Evolutionary conservation across 2,888 invertebrate species (phyloP).

Genomic region (Sphinx pinastri): DNA sequence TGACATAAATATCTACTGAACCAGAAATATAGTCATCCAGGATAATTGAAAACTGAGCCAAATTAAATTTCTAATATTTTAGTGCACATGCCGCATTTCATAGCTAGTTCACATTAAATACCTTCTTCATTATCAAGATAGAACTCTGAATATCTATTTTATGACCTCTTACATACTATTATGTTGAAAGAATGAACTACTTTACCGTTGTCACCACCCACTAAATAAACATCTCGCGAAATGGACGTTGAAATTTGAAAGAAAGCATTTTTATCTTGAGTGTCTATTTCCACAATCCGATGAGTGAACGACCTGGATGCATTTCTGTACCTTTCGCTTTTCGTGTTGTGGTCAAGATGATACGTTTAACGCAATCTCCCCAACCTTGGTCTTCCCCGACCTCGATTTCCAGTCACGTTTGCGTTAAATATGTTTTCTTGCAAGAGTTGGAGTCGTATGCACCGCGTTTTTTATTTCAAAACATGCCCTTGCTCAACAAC

Average conservation of each 20-base stretch:
- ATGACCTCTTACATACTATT: background rate
- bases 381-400: conserved; percentile 19
- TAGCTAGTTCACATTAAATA: too few species aligned
- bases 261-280: background rate
- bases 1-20: too few species aligned
- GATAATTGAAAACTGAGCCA: too few species aligned
- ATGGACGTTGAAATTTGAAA: background rate
- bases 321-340: conserved; percentile 12
- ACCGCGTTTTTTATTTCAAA: background rate
- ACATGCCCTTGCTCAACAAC: background rate
- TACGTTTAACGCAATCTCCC: conserved; percentile 11
- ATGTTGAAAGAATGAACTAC: conserved; percentile 2
- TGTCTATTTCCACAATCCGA: background rate
- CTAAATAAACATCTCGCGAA: background rate
- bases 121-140: too few species aligned
- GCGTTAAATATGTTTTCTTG: conserved; percentile 15
- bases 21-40: too few species aligned
- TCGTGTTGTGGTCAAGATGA: conserved; percentile 12
- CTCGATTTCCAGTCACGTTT: conserved; percentile 8
- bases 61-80: too few species aligned
- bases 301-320: conserved; percentile 1
- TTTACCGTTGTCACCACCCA: background rate
- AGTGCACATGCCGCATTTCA: too few species aligned
- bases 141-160: background rate
- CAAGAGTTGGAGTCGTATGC: conserved; percentile 2